A percentile compares a stretch with the other conserved stretches of the same genome.
These are phyloP conservation scores for Nymphicus hollandicus DNA, from an alignment of 2,113 vertebrate genomes.

Conservation along the genomic window DNA sequence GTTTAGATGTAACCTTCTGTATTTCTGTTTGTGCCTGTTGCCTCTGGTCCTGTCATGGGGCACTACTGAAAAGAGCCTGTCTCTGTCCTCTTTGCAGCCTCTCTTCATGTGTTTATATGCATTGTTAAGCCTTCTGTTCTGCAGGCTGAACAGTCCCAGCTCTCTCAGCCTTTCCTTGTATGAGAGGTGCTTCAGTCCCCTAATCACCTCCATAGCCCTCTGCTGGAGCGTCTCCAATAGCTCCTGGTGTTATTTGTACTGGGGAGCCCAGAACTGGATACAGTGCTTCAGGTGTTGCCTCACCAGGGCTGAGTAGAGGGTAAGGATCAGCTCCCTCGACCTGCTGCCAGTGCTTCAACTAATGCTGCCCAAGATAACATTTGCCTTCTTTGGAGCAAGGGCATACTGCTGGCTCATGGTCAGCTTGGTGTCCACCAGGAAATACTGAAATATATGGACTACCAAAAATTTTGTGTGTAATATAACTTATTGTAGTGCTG, in stretches of 20 bases:
- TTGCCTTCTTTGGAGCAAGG: neutral
- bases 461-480: neutral
- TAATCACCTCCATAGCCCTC: neutral
- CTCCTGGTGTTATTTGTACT: neutral
- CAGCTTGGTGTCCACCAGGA: neutral
- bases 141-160: neutral
- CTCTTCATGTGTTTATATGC: neutral
- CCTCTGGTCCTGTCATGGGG: accelerated
- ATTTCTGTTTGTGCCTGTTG: neutral
- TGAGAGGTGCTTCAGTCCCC: neutral
- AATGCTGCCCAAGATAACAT: too few species aligned
- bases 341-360: neutral
- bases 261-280: neutral
- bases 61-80: neutral
- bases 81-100: neutral
- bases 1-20: neutral
- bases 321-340: neutral
- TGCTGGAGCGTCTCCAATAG: neutral
- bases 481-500: neutral
- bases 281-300: too few species aligned
- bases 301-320: neutral
- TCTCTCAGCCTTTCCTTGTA: neutral
- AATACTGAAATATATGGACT: neutral
- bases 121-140: neutral
- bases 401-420: neutral